Base-by-base conservation (phyloP, 2,888 invertebrate species). In the Parnassius apollo region DNA sequence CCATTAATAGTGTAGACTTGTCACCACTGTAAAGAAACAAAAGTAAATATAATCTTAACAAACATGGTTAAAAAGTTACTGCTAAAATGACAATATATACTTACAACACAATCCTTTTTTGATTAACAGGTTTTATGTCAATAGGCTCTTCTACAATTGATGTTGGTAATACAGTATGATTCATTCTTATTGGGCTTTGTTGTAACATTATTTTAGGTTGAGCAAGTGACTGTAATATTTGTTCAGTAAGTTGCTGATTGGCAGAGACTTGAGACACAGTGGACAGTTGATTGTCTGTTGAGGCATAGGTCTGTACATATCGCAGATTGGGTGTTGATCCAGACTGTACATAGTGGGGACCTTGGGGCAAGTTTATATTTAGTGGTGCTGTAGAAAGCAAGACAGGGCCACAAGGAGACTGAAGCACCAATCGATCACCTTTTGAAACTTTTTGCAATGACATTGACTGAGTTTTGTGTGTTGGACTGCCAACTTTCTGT, bases 201-300 rank as follows among this genome's bases (percentile, higher is more conserved):
- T 86, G 86, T 64, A 89, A 65, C 80, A 88, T 78, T 53, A 90
- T 69, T 68, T 91, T 92, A 2, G 92, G 91, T 65, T 91, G 91
- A 13, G 92, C 86, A 13, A 92, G 74, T 44, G 94, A 93, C 72
- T 94, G 94, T 68, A 94, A 80, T 71, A 94, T 94, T 75, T 94
- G 93, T 35, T 94, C 94, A 2, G 94, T 94, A 61, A 94, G 77
- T 64, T 93, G 93, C 72, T 94, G 94, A 75, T 93, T 94, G 25
- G 93, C 93, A 9, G 93, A 93, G 18, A 93, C 86, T 76, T 93
- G 93, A 2, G 92, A 84, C 42, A 83, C 79, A 25, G 87, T 83
- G 53, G 85, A 82, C 53, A 88, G 77, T 67, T 84, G 89, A 66
- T 82, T 84, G 48, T 88, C 88, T 10, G 80, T 69, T 3, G 84